Conservation (phyloP, 2,113 vertebrate genomes). For the Sapajus apella region DNA sequence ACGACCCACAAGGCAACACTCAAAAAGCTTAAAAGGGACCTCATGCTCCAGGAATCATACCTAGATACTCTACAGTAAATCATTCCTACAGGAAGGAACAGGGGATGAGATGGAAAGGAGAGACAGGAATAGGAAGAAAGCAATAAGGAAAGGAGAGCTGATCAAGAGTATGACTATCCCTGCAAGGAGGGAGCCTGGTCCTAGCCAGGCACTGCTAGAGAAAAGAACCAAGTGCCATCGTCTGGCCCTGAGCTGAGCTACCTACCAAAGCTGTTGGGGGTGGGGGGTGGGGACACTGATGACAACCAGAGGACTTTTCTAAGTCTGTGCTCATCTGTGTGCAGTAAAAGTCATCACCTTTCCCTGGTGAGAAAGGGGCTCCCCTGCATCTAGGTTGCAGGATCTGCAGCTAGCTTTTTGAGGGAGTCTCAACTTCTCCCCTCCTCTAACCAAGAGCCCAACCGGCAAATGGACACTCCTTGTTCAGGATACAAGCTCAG, state of each 20-base stretch:
- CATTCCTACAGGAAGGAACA: not conserved
- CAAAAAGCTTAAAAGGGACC: not conserved
- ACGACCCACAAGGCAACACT: not conserved
- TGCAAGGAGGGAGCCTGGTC: not conserved
- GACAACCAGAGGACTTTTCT: not conserved
- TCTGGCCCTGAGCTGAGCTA: not conserved
- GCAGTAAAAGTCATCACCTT: not conserved
- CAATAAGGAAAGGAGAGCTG: not conserved
- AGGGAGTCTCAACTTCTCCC: not conserved
- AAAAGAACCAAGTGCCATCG: not conserved
- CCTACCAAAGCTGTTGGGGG: not conserved
- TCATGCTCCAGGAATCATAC: not conserved
- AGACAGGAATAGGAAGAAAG: not conserved
- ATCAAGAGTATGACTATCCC: not conserved
- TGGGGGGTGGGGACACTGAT: too few species aligned
- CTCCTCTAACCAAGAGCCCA: not conserved
- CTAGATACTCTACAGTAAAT: not conserved
- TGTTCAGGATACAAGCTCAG: not conserved
- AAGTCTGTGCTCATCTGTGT: not conserved
- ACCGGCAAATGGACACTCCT: not conserved
- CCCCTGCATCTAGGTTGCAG: not conserved
- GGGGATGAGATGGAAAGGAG: not conserved
- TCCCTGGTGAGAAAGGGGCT: not conserved
- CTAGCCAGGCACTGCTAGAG: not conserved
- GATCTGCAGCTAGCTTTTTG: not conserved